A percentile compares a stretch with the other conserved stretches of the same genome.
Conservation (phyloP, 2,113 vertebrate genomes). For the Tonatia bakeri region DNA sequence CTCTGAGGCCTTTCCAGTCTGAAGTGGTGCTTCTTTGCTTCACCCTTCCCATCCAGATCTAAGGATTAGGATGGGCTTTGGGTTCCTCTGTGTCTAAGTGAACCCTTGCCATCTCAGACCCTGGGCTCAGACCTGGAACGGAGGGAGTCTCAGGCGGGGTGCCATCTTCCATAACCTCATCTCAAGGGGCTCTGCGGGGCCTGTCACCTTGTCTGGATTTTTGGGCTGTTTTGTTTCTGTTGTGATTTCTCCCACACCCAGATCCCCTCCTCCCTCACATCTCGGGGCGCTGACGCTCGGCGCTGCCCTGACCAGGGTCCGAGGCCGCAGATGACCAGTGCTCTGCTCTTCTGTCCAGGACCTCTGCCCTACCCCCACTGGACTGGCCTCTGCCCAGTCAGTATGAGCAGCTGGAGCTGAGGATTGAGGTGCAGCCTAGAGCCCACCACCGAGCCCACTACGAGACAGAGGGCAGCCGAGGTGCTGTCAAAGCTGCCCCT, state of each 20-base stretch:
- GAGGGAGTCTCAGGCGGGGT: background rate
- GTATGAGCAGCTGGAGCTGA: constrained; percentile 90
- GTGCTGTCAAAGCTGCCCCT: constrained; percentile 90
- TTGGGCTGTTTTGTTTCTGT: background rate
- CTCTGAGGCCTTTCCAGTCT: background rate
- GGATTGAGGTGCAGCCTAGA: constrained; percentile 91
- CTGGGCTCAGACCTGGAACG: background rate
- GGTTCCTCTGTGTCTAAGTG: background rate
- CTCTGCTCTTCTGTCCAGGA: constrained; percentile 75
- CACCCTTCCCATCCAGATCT: background rate
- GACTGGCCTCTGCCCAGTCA: constrained; percentile 93
- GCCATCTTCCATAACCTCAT: background rate
- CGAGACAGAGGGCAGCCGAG: constrained; percentile 92
- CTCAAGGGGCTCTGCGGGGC: background rate
- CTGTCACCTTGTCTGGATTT: background rate
- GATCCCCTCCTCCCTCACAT: background rate
- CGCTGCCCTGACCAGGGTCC: background rate
- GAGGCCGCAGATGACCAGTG: background rate
- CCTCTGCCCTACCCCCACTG: constrained; percentile 89
- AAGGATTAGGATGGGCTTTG: background rate
- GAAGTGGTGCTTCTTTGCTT: background rate
- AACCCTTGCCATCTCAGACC: background rate
- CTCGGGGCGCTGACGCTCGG: background rate
- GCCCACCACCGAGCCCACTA: constrained; percentile 93
- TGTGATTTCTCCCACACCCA: background rate